phyloP scores from a whole-genome alignment of 2,797 vertebrate species.

The Labeo calbasu region DNA sequence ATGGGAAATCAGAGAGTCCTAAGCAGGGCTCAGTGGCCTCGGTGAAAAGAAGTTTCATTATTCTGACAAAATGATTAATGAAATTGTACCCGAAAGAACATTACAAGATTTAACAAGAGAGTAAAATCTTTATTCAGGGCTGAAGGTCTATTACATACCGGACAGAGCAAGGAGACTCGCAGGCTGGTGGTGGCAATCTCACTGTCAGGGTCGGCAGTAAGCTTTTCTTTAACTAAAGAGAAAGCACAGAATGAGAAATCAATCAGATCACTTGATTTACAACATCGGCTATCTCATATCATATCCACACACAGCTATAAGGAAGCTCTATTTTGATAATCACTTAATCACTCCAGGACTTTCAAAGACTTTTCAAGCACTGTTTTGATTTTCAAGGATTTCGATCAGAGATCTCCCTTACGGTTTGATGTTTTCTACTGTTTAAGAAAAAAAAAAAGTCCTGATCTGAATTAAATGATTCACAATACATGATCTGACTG shows the following conservation, averaged over 20 bases:
- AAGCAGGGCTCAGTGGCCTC: not conserved
- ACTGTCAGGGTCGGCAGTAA: slow-evolving; percentile 96
- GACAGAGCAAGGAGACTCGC: slow-evolving; percentile 95
- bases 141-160: slow-evolving; percentile 77
- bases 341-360: not conserved
- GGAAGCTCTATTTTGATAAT: not conserved
- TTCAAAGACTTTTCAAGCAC: too few species aligned
- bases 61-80: slow-evolving; percentile 14
- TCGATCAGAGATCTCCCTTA: too few species aligned
- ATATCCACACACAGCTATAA: not conserved
- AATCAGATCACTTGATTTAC: not conserved
- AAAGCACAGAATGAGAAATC: slow-evolving; percentile 29
- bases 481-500: too few species aligned
- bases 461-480: too few species aligned
- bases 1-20: not conserved
- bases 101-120: slow-evolving; percentile 6
- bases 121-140: not conserved
- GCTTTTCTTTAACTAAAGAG: slow-evolving; percentile 94
- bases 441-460: too few species aligned
- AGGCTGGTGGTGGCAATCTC: slow-evolving; percentile 98
- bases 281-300: not conserved
- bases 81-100: not conserved
- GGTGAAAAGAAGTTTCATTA: not conserved
- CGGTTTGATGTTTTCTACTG: too few species aligned
- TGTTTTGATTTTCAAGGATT: too few species aligned